Conservation (phyloP, 2,888 invertebrate species). For the Flexamia atlantica region DNA sequence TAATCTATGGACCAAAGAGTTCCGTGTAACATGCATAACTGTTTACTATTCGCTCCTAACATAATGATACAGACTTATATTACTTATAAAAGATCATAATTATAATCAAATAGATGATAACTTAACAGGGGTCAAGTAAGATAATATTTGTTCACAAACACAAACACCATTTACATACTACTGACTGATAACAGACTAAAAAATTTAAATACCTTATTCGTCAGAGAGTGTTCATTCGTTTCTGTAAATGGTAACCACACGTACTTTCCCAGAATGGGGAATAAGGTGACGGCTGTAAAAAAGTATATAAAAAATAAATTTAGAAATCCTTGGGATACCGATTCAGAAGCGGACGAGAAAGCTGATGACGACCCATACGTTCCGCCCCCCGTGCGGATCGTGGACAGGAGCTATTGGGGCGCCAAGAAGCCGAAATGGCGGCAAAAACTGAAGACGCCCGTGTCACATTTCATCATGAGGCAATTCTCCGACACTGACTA, state of each 20-base stretch:
- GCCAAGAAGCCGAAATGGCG: constrained; percentile 11
- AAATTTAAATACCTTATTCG: not conserved
- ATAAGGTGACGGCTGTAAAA: constrained; percentile 15
- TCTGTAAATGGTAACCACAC: not conserved
- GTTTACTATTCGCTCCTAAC: too few species aligned
- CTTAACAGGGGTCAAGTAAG: not conserved
- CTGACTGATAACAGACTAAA: not conserved
- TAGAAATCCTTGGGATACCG: not conserved
- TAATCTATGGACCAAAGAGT: too few species aligned
- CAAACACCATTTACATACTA: not conserved
- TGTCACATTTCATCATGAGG: not conserved
- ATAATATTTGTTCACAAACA: not conserved
- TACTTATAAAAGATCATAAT: not conserved
- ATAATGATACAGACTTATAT: too few species aligned
- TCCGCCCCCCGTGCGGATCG: constrained; percentile 10
- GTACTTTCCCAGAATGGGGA: not conserved
- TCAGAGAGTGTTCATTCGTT: not conserved
- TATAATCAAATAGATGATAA: not conserved
- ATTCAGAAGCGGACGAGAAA: not conserved
- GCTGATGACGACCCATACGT: not conserved
- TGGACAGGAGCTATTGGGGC: not conserved
- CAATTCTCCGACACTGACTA: not conserved
- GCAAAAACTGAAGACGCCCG: constrained; percentile 24
- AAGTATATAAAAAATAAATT: not conserved
- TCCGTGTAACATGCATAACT: too few species aligned